Evolutionary conservation across 1,140 invertebrate species (phyloP).

Genomic region (Cheumatopsyche charites): DNA sequence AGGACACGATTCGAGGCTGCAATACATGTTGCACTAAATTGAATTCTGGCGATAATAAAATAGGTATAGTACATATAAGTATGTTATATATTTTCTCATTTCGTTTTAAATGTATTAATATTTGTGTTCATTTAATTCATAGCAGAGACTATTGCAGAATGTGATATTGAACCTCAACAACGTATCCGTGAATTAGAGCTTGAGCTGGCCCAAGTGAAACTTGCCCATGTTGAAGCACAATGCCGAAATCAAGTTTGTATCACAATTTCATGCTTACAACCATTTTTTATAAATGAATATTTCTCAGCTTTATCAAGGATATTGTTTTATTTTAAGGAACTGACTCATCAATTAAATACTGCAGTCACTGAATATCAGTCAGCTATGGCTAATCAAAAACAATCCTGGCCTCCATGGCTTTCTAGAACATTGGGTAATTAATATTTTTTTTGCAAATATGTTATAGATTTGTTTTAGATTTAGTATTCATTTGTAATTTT

Average conservation of each 20-base stretch:
- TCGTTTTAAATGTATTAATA: neutral
- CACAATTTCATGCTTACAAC: no score
- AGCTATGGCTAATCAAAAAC: conserved; percentile 70
- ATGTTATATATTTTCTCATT: neutral
- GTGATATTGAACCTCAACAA: conserved; percentile 63
- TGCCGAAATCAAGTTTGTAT: conserved; percentile 87
- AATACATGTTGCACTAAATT: conserved; percentile 56
- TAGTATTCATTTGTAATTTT: no score
- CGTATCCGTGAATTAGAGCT: conserved; percentile 90
- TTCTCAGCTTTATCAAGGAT: no score
- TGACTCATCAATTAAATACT: conserved; percentile 89
- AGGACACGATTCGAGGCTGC: conserved; percentile 57
- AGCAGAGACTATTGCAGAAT: conserved; percentile 53
- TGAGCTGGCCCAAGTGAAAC: conserved; percentile 94
- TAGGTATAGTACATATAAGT: conserved; percentile 53
- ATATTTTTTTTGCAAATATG: neutral
- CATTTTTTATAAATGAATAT: no score
- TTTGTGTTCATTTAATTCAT: neutral
- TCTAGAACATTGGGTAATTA: conserved; percentile 77
- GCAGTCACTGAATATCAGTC: conserved; percentile 82
- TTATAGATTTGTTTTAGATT: no score
- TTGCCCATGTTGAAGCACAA: conserved; percentile 95
- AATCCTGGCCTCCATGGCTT: conserved; percentile 84
- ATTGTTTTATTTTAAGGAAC: conserved; percentile 66
- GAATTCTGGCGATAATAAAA: conserved; percentile 57